phyloP scores from a whole-genome alignment of 2,797 vertebrate species.

The Myiothlypis chrysogaster region DNA sequence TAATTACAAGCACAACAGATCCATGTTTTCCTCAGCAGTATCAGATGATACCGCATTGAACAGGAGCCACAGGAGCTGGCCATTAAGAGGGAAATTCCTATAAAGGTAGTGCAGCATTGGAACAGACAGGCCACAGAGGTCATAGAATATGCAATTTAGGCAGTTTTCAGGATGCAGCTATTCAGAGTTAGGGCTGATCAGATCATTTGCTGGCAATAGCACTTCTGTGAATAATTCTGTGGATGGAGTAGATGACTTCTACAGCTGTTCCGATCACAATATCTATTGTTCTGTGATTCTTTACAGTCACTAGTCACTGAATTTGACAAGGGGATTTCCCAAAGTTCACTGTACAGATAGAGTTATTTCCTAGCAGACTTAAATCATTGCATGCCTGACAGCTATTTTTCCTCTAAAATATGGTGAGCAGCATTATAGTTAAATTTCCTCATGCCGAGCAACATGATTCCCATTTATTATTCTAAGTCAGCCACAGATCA shows the following conservation, averaged over 20 bases:
- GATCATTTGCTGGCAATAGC: neutral
- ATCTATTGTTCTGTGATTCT: conserved; percentile 10
- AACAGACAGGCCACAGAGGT: neutral
- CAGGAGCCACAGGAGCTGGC: neutral
- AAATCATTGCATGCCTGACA: neutral
- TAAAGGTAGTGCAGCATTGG: neutral
- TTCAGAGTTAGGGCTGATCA: neutral
- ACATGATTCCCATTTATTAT: neutral
- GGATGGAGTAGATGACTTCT: neutral
- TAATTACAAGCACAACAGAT: neutral
- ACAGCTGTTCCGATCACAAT: neutral
- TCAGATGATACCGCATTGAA: neutral
- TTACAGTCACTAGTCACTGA: neutral
- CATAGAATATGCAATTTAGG: neutral
- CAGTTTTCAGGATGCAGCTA: neutral
- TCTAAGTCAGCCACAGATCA: neutral
- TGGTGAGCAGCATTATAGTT: neutral
- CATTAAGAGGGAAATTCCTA: neutral
- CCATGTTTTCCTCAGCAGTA: neutral
- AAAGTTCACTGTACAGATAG: neutral
- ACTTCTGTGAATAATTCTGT: neutral
- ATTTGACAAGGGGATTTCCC: conserved; percentile 4
- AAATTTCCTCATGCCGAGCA: neutral
- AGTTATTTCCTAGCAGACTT: neutral
- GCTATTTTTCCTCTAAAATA: neutral